Base-by-base conservation (phyloP, 1,140 invertebrate species). In the Teleogryllus occipitalis region DNA sequence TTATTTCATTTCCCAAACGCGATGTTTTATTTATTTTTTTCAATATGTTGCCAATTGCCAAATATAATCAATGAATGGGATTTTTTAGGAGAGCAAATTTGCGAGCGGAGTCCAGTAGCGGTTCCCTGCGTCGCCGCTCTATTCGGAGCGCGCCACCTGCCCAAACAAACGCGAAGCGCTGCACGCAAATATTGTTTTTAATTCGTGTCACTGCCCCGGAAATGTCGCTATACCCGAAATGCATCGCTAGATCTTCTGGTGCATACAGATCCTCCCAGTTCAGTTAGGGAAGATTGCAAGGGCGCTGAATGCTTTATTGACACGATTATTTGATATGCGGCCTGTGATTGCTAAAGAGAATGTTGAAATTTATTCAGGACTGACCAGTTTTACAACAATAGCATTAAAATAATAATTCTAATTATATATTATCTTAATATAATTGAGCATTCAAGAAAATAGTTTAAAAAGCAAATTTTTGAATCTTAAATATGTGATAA, bases 1-100 rank as follows among this genome's bases (percentile, higher is more conserved):
- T 65, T 65, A 65, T 65, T 65, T 65, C 54, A 65, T 65, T 65
- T 65, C 18, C 2, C 54, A 65, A 65, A 65, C 54, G 54, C 18
- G 54, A 65, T 65, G 54, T 18, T 65, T 65, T 65, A 65, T 65
- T 65, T 65, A 65, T 65, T 65, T 39, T 65, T 65, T 65, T 65
- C 54, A 18, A 65, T 18, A 65, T 65, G 54, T 65, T 65, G 54
- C 18, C 54, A 65, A 65, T 65, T 65, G 10, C 54, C 54, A 65
- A 65, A 65, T 65, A 65, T 65, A 65, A 65, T 65, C 54, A 65
- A 65, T 65, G 54, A 39, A 65, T 65, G 54, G 54, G 54, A 39
- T 65, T 65, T 65, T 65, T 65, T 65, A 65, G 54, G 54, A 65
- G 54, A 65, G 54, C 54, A 65, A 65, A 65, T 65, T 65, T 18